A percentile compares a stretch with the other conserved stretches of the same genome.
Conservation (phyloP, 2,113 vertebrate genomes). For the Pagrus major region DNA sequence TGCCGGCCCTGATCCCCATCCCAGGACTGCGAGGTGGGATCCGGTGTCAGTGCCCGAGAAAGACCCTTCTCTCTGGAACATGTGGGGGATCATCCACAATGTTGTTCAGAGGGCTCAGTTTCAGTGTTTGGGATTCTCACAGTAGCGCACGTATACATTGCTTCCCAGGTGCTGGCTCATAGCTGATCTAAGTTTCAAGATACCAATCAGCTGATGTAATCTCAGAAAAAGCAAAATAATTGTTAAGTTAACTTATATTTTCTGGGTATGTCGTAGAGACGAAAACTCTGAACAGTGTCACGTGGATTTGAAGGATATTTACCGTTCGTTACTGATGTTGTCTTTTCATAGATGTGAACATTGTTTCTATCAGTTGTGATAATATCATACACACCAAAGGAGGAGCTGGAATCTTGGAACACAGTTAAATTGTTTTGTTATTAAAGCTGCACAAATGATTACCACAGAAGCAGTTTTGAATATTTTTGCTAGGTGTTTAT, state of each 20-base stretch:
- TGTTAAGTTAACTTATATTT: not conserved
- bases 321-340: not conserved
- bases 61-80: constrained; percentile 70
- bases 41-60: constrained; percentile 76
- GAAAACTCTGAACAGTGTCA: not conserved
- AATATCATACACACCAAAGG: not conserved
- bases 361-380: not conserved
- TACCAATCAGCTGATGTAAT: constrained; percentile 2
- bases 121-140: constrained; percentile 65
- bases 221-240: constrained; percentile 22
- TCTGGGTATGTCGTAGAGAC: not conserved
- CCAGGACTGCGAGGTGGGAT: constrained; percentile 68
- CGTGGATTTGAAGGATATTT: not conserved
- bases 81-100: constrained; percentile 54
- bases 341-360: not conserved
- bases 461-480: too few relatives aligned
- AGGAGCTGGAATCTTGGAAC: not conserved
- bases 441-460: not conserved
- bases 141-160: constrained; percentile 29
- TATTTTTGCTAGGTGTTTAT: too few relatives aligned
- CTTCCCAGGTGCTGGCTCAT: constrained; percentile 45
- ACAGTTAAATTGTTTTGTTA: not conserved
- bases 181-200: constrained; percentile 1
- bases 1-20: constrained; percentile 37
- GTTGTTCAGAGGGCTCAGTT: constrained; percentile 57